phyloP scores from a whole-genome alignment of 1,140 invertebrate genomes.

The Magallana angulata region DNA sequence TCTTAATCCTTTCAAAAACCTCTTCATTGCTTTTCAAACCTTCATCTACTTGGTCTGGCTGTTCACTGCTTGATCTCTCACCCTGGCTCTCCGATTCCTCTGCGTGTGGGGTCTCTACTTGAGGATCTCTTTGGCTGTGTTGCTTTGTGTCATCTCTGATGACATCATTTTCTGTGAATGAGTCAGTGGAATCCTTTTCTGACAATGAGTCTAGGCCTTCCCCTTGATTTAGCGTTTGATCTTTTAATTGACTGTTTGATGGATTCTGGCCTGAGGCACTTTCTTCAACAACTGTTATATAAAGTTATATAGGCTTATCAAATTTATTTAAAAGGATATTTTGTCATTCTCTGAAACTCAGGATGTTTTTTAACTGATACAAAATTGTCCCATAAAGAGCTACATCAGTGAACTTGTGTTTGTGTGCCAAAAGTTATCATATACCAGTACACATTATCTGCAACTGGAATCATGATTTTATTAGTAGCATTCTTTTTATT shows the following conservation, averaged over 20 bases:
- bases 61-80: not conserved
- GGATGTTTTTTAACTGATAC: too few species aligned
- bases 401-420: too few species aligned
- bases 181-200: not conserved
- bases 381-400: too few species aligned
- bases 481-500: too few species aligned
- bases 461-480: too few species aligned
- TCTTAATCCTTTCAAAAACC: not conserved
- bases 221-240: not conserved
- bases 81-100: not conserved
- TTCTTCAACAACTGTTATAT: not conserved
- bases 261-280: not conserved
- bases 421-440: too few species aligned
- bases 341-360: too few species aligned
- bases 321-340: too few species aligned
- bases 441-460: too few species aligned
- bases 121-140: not conserved
- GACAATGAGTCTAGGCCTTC: not conserved
- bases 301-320: too few species aligned
- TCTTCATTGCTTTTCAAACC: not conserved
- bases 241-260: not conserved
- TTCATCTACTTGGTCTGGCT: not conserved
- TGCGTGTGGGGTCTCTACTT: not conserved
- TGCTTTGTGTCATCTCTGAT: not conserved
- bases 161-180: too few species aligned